These are phyloP conservation scores for Drosophila cyrtoloma DNA, from an alignment of 2,888 invertebrate genomes.

Conservation along the genomic window DNA sequence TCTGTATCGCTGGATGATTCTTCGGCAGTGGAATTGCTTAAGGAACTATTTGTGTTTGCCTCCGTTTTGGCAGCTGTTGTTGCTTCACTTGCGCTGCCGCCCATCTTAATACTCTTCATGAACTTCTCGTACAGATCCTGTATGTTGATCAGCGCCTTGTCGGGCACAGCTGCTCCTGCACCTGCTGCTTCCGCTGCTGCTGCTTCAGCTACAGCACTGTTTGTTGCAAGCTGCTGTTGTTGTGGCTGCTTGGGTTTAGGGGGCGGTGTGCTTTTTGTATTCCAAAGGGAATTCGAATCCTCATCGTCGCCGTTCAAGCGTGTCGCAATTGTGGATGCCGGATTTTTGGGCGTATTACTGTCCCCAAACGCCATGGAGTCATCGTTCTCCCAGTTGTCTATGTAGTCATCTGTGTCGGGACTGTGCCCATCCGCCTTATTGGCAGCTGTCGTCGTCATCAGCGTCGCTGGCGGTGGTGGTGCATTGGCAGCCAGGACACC, in stretches of 20 bases:
- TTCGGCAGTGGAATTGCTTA: conserved; percentile 64
- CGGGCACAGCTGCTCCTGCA: background rate
- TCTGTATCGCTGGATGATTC: conserved; percentile 67
- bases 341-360: conserved; percentile 69
- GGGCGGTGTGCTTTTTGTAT: conserved; percentile 69
- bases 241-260: conserved; percentile 50
- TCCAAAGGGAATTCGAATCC: conserved; percentile 72
- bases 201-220: conserved; percentile 6
- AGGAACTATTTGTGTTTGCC: conserved; percentile 48
- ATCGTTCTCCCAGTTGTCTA: conserved; percentile 85
- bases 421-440: conserved; percentile 68
- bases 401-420: conserved; percentile 85
- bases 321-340: background rate
- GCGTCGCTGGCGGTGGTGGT: conserved; percentile 29
- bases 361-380: conserved; percentile 78
- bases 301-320: conserved; percentile 56
- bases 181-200: background rate
- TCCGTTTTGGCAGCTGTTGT: conserved; percentile 7
- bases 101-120: conserved; percentile 83
- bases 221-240: background rate
- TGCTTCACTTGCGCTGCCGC: conserved; percentile 32
- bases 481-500: conserved; percentile 46
- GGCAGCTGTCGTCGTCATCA: background rate
- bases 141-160: conserved; percentile 74
- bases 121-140: conserved; percentile 84